Conservation (phyloP, 2,113 vertebrate genomes). For the Amia ocellicauda region DNA sequence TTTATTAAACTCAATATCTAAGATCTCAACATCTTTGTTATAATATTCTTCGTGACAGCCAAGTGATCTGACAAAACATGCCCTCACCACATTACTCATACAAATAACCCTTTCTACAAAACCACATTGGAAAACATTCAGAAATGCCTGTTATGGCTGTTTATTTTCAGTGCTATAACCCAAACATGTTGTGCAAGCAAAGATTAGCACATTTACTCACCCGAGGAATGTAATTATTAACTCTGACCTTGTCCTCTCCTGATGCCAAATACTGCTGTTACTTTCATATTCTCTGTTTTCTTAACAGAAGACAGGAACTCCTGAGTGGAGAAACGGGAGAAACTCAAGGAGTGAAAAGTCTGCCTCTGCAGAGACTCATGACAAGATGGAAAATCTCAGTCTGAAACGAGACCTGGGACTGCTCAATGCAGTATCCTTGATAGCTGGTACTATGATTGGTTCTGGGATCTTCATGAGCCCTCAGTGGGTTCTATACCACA, state of each 20-base stretch:
- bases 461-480: constrained; percentile 73
- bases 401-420: constrained; percentile 4
- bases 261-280: not conserved
- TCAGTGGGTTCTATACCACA: constrained; percentile 63
- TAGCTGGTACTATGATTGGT: constrained; percentile 77
- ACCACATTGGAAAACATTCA: not conserved
- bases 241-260: not conserved
- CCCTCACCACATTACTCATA: constrained; percentile 3
- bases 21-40: too few species aligned
- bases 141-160: not conserved
- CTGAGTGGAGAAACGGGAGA: not conserved
- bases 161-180: not conserved
- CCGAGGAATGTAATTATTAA: constrained; percentile 2
- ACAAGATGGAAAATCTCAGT: not conserved
- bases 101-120: not conserved
- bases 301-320: not conserved
- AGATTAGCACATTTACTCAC: not conserved
- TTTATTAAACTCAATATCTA: too few species aligned
- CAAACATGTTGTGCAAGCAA: not conserved
- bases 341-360: not conserved
- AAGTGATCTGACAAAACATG: too few species aligned
- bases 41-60: too few species aligned
- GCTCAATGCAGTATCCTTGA: constrained; percentile 56
- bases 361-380: not conserved
- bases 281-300: not conserved